Conservation (phyloP, 1,140 invertebrate species). For the Diorhabda carinulata region DNA sequence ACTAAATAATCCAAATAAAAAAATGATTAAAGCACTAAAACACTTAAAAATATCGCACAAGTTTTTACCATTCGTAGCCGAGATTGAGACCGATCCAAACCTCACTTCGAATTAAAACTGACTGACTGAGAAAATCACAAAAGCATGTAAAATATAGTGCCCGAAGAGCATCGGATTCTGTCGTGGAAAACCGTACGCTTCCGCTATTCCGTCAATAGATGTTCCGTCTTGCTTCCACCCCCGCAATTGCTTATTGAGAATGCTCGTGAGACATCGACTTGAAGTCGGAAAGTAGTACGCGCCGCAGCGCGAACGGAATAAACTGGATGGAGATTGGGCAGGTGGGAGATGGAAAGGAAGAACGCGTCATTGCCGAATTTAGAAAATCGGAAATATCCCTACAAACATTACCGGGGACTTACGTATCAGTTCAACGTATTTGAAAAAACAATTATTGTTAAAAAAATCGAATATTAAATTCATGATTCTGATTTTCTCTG, state of each 20-base stretch:
- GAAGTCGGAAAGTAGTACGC: background rate
- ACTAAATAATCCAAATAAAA: background rate
- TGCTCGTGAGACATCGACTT: background rate
- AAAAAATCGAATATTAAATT: too few species aligned
- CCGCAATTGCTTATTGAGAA: constrained; percentile 7
- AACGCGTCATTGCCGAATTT: background rate
- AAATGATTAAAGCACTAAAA: background rate
- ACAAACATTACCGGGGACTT: too few species aligned
- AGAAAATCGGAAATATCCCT: too few species aligned
- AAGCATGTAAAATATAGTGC: constrained; percentile 21
- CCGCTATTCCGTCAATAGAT: constrained; percentile 22
- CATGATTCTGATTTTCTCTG: too few species aligned
- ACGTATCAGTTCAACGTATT: too few species aligned
- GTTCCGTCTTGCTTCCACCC: constrained; percentile 18
- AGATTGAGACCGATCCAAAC: background rate
- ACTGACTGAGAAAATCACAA: constrained; percentile 13
- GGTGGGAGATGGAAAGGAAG: background rate
- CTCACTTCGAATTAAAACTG: background rate
- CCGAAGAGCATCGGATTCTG: constrained; percentile 1
- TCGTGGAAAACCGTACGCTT: constrained; percentile 8
- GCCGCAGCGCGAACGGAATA: background rate
- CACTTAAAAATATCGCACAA: background rate
- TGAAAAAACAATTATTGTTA: too few species aligned
- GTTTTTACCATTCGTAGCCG: background rate
- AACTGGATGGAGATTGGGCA: background rate